Conservation (phyloP, 2,797 vertebrate species). For the Neosilurus mollespiculum region DNA sequence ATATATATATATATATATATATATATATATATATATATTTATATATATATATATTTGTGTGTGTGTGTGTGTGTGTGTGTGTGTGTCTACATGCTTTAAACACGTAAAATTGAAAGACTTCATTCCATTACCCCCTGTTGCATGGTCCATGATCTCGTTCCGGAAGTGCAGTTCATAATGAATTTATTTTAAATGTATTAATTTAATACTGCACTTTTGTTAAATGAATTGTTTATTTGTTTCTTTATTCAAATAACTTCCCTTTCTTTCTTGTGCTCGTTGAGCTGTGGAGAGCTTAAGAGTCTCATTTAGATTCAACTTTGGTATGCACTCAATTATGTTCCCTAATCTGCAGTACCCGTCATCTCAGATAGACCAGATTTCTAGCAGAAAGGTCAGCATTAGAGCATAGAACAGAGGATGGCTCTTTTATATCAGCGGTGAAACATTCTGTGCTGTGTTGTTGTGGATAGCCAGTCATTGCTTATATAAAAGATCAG, state of each 20-base stretch:
- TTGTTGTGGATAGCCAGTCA: constrained; percentile 14
- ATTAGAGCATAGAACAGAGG: background rate
- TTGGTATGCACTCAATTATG: constrained; percentile 35
- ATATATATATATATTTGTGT: too few species aligned
- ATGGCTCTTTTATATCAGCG: constrained; percentile 34
- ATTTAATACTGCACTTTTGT: too few species aligned
- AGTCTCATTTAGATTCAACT: constrained; percentile 41
- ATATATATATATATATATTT: too few species aligned
- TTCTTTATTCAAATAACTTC: background rate
- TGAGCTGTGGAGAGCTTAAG: constrained; percentile 8
- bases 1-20: too few species aligned
- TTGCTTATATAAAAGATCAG: constrained; percentile 2
- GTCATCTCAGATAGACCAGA: constrained; percentile 8
- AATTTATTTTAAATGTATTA: too few species aligned
- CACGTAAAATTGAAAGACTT: too few species aligned
- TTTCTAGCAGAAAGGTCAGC: constrained; percentile 49
- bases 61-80: too few species aligned
- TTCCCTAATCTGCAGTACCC: constrained; percentile 28
- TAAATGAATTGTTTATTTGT: background rate
- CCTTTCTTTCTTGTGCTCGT: background rate
- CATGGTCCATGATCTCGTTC: too few species aligned
- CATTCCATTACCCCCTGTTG: too few species aligned
- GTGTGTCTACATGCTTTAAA: too few species aligned
- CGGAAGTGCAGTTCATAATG: too few species aligned
- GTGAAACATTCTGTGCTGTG: background rate